Conservation (phyloP, 2,797 vertebrate genomes). For the Rhynchonycteris naso region DNA sequence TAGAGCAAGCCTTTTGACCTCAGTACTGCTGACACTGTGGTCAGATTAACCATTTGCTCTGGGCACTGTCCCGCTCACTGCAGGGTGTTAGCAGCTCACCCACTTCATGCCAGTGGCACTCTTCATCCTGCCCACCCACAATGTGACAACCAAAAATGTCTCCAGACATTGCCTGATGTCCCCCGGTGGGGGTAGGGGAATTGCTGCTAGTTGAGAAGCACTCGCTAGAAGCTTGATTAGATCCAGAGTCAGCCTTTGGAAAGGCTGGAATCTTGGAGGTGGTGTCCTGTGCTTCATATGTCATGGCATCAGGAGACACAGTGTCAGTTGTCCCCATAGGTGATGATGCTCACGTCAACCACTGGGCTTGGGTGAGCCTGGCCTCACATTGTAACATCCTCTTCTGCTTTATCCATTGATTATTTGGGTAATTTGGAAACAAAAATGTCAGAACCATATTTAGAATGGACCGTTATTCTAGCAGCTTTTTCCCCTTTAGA, state of each 20-base stretch:
- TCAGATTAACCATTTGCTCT: neutral
- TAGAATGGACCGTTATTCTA: neutral
- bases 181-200: too few relatives aligned
- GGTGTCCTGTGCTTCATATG: fast-evolving
- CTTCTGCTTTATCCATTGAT: neutral
- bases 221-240: fast-evolving
- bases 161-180: neutral
- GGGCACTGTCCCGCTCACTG: fast-evolving
- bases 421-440: neutral
- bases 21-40: neutral
- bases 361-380: neutral
- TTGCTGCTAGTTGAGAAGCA: neutral
- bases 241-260: neutral
- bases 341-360: fast-evolving
- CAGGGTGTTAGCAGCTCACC: neutral
- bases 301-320: fast-evolving
- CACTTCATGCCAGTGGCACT: fast-evolving
- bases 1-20: neutral
- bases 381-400: neutral
- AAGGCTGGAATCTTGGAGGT: too few relatives aligned
- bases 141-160: neutral
- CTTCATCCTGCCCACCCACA: too few relatives aligned
- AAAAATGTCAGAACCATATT: neutral
- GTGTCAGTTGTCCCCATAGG: neutral
- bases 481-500: neutral